Base-by-base conservation (phyloP, 2,113 vertebrate species). In the Sander lucioperca region DNA sequence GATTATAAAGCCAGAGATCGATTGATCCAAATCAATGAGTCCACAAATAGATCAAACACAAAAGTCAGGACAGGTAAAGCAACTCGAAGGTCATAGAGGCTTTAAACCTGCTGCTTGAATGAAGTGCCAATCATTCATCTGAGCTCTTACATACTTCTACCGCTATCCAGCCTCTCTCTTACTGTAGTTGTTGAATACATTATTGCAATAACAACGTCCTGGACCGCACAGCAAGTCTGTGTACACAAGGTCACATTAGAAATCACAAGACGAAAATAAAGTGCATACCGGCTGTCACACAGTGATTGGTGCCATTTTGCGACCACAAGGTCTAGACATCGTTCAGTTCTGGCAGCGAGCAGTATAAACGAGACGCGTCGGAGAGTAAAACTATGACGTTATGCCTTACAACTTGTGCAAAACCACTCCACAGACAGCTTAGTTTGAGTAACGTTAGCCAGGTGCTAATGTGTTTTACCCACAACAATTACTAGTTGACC, bases 291-390 rank as follows among this genome's bases (percentile, higher is more conserved):
- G 4, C 85, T 61, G 67, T 74, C 61, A 84, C 61, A 33, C 66
- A 1, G 51, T 74, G 70, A 68, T 83, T 86, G 83, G 84, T 86
- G 85, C 84, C 84, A 92, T 89, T 89, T 90, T 86, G 75, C 68
- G 77, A 83, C 76, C 79, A 69, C 77, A 73, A 50, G 65, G 76
- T 73, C 83, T 69, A 83, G 78, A 80, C 85, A 87, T 64, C 6
- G 57, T 3, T 57, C 23, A 50, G 62, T 33, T 4, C 53, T 64
- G 65, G 54, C 77, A 76, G 72, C 79, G 10, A 64, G 19, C 19
- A 18, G 27, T 11, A 61, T 64, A 59, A 74, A 71, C 69, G 36
- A 79, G n/a, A 71, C 45, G 50, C 48, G 68, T 67, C 74, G 66
- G 10, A 3, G 69, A 65, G 59, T 63, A 50, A 72, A 74, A 68